Evolutionary conservation across 2,888 invertebrate species (phyloP), one percentile per base, ranked within the genome.

Genomic region (Ferdinandea cuprea): DNA sequence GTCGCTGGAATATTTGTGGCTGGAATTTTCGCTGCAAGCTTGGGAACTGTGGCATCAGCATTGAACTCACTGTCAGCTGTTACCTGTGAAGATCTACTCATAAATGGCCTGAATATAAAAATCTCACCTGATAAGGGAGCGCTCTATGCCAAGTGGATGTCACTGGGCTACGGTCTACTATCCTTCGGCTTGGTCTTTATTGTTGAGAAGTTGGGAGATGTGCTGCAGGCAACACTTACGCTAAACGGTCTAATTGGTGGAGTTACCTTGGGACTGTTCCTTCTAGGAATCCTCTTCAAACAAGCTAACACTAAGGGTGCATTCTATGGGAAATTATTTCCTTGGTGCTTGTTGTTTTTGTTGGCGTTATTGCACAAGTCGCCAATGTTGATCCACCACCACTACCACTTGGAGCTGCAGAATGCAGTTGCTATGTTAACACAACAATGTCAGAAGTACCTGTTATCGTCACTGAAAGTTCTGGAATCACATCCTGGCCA

Each of bases 41-140:
- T 98, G 86, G 98, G 98, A 87, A 98, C 98, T 5, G 97, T 99
- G 4, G 98, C 98, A 0, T 96, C 98, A n/a, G 98, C 98, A 0
- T 90, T 99, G 71, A 98, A 98, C 89, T 98, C 98, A 0, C 91
- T 99, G 83, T 95, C 98, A 0, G 98, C 98, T 1, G 96, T 98
- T 28, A 95, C 96, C 0, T 94, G 97, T 87, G 95, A 98, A 90
- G 99, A 99, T 91, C 92, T 98, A 71, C 92, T 97, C 0, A 93
- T 93, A 28, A 95, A 95, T 13, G 93, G 95, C 4, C 93, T 95
- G 65, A 94, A 94, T 35, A 93, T 95, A 37, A 93, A 94, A 77
- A 91, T 97, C 85, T 93, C 95, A 0, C 95, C 96, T 68, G 91
- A 93, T 15, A 95, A 94, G 89, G 97, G 96, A 28, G 97, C 97